Evolutionary conservation across 2,113 vertebrate genomes (phyloP), one percentile per base, ranked within the genome.

Genomic region (Leptocoma aspasia): DNA sequence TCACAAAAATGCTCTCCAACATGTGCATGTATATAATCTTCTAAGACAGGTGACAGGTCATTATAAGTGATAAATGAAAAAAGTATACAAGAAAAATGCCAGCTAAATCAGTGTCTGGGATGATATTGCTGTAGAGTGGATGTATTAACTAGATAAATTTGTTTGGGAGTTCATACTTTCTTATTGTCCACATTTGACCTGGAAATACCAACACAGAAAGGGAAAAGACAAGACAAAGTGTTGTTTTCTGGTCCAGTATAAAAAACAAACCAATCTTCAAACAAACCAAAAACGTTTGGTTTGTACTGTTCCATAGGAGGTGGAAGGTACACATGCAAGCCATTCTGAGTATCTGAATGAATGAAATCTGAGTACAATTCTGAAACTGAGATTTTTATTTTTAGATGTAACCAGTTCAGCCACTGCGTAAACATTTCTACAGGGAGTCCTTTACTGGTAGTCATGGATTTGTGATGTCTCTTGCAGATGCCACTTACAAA

Each of bases 1-100:
- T 59, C 63, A 77, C 19, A 88, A 80, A 91, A 87, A 77, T 27
- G 33, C 13, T 85, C 78, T 94, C 57, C 56, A 82, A 70, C 31
- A 66, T 2, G 12, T 53, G 8, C 12, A 80, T n/a, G 35, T 7
- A 11, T 73, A 54, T 54, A 79, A 82, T 52, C 35, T 88, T 94
- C 54, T 66, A 72, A 90, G 69, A 39, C 11, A 53, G n/a, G 30
- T 39, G 69, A 39, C 11, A 53, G n/a, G 30, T 39, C 41, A 16
- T 72, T 60, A 42, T 72, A 89, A 85, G 30, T 17, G 12, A 82
- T 27, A 49, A 94, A 76, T 16, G 21, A 59, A 89, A 69, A 89
- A 78, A 79, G 53, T 78, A 70, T 4, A n/a, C 3, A 69, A 52
- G 49, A 75, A 92, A 94, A 90, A 76, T 13, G 13, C 9, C 63